Evolutionary conservation across 2,797 vertebrate genomes (phyloP), one percentile per base, ranked within the genome.

Genomic region (Neopelma chrysocephalum): DNA sequence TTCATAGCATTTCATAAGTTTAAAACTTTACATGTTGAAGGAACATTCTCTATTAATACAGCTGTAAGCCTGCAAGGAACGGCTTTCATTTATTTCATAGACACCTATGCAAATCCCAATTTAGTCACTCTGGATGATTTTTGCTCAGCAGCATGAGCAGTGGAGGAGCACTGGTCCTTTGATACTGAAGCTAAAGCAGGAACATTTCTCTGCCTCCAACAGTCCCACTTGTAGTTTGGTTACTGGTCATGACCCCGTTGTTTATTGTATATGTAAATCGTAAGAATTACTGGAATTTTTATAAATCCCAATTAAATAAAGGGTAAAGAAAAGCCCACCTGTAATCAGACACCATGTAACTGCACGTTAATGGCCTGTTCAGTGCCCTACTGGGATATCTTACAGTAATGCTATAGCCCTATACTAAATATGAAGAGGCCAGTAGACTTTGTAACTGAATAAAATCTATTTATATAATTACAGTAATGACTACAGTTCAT

Each of bases 391-490:
- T 73, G 85, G 82, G 80, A 77, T 66, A 76, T 10, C 22, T 64
- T 50, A 66, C 40, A 75, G 62, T 90, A 94, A 84, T 40, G n/a
- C 77, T 93, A 23, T 22, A 83, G 65, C 45, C 27, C 66, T 82
- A 45, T 34, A 64, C 34, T 54, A 15, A 16, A 66, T 93, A 87
- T 91, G 73, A 96, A 73, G 86, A 96, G 85, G 60, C 81, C 5
- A 2, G 48, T 9, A 94, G 78, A 94, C 22, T 77, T 94, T 91
- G 87, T 9, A 90, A 95, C 93, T 66, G 15, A 94, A 93, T 92
- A 91, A 92, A 94, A 87, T 95, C 87, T 89, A 79, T 96, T 93
- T 95, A 82, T 95, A 50, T 80, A 93, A 92, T 95, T 95, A 85
- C 83, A 95, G 48, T 77, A 60, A 73, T 47, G 48, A 90, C 75